These are phyloP conservation scores for Ginglymostoma cirratum DNA, from an alignment of 2,113 vertebrate species.

Conservation along the genomic window DNA sequence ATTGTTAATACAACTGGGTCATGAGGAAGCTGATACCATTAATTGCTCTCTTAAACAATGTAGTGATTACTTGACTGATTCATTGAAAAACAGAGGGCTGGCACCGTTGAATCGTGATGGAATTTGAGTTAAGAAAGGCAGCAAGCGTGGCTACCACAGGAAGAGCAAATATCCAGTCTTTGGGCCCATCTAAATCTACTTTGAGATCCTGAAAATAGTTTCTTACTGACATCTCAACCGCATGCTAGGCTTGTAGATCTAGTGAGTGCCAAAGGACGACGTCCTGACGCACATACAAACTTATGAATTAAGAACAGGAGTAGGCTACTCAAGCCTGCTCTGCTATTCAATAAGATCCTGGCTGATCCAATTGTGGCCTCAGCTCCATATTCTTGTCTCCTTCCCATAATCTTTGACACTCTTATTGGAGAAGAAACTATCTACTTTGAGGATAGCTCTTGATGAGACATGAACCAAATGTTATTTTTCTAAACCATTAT, in stretches of 20 bases:
- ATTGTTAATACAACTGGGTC: slow-evolving; percentile 8
- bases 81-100: not conserved
- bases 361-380: no score
- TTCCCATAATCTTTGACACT: no score
- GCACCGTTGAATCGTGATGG: not conserved
- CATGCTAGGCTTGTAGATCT: not conserved
- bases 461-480: no score
- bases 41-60: slow-evolving; percentile 17
- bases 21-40: slow-evolving; percentile 22
- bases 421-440: no score
- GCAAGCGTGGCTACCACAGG: not conserved
- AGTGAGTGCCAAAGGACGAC: not conserved
- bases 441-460: no score
- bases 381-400: no score
- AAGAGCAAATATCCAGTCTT: not conserved
- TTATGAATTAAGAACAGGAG: no score
- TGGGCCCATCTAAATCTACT: not conserved
- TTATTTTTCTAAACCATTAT: no score
- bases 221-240: not conserved
- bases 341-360: no score
- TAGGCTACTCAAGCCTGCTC: no score
- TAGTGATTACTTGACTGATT: not conserved
- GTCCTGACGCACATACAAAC: no score
- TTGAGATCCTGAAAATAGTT: not conserved
- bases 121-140: not conserved